phyloP scores from a whole-genome alignment of 2,888 invertebrate species.

The Toxonevra muliebris region DNA sequence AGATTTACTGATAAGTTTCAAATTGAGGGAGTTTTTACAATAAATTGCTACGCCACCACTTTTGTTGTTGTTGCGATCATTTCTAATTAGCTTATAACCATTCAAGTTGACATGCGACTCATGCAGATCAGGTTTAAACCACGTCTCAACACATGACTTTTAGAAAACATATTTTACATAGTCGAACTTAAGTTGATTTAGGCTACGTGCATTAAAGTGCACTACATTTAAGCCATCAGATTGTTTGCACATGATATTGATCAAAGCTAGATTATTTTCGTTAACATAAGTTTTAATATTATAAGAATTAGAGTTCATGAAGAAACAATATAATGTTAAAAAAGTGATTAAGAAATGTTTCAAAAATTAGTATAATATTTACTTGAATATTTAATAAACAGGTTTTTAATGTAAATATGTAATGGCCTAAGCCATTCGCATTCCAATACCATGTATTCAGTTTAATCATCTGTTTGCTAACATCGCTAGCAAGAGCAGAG shows the following conservation, averaged over 20 bases:
- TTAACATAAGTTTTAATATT: conserved; percentile 13
- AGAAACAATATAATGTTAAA: no score
- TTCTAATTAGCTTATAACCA: conserved; percentile 5
- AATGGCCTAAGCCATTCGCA: no score
- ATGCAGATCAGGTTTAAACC: conserved; percentile 13
- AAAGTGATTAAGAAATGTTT: no score
- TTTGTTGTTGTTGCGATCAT: conserved; percentile 2
- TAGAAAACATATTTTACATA: conserved; percentile 19
- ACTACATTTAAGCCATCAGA: conserved; percentile 16
- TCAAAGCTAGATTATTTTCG: background rate
- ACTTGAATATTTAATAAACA: no score
- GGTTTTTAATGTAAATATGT: no score
- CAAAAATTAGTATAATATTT: no score
- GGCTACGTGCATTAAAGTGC: conserved; percentile 21
- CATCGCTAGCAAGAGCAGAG: no score
- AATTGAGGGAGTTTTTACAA: background rate
- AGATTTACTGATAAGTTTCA: conserved; percentile 3
- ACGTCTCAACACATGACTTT: conserved; percentile 17
- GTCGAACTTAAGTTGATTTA: conserved; percentile 15
- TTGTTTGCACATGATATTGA: conserved; percentile 22
- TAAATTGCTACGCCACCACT: conserved; percentile 27
- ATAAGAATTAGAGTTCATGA: no score
- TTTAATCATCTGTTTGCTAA: no score
- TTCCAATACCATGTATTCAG: no score
- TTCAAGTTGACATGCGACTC: conserved; percentile 2